These are phyloP conservation scores for Geotrypetes seraphini DNA, from an alignment of 2,797 vertebrate genomes.

Conservation along the genomic window DNA sequence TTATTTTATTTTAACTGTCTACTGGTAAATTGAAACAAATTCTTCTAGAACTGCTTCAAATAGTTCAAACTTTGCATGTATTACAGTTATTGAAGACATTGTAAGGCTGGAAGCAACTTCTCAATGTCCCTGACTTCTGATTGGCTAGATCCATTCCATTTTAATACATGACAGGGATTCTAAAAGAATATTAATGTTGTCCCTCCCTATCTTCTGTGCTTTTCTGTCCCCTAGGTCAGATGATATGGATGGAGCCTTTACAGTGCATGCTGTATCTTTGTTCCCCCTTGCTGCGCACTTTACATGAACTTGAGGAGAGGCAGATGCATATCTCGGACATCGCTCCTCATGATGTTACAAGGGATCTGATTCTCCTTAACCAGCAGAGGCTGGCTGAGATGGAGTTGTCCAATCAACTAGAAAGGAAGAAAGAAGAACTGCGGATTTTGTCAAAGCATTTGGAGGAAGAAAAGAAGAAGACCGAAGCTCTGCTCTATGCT, in stretches of 20 bases:
- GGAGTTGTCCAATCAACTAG: slow-evolving; percentile 67
- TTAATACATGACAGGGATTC: too few species aligned
- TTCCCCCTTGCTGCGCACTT: slow-evolving; percentile 55
- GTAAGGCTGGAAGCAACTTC: too few species aligned
- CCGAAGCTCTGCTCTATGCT: slow-evolving; percentile 62
- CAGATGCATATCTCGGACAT: slow-evolving; percentile 70
- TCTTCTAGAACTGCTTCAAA: too few species aligned
- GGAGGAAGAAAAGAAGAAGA: slow-evolving; percentile 64
- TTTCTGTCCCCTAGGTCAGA: slow-evolving; percentile 51
- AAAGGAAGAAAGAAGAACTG: slow-evolving; percentile 68
- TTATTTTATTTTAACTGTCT: too few species aligned
- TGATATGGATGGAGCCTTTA: slow-evolving; percentile 67
- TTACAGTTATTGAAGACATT: too few species aligned
- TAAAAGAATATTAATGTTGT: too few species aligned
- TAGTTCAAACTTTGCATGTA: too few species aligned
- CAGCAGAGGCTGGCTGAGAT: slow-evolving; percentile 66
- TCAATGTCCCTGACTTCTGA: too few species aligned
- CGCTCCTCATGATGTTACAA: slow-evolving; percentile 61
- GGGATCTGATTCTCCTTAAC: slow-evolving; percentile 67
- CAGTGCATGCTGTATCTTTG: slow-evolving; percentile 65
- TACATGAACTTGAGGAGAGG: slow-evolving; percentile 63
- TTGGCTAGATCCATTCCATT: too few species aligned
- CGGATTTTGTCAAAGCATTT: slow-evolving; percentile 57
- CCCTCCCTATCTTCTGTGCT: too few species aligned
- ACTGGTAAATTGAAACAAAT: too few species aligned